Evolutionary conservation across 2,113 vertebrate genomes (phyloP).

Genomic region (Okapia johnstoni): DNA sequence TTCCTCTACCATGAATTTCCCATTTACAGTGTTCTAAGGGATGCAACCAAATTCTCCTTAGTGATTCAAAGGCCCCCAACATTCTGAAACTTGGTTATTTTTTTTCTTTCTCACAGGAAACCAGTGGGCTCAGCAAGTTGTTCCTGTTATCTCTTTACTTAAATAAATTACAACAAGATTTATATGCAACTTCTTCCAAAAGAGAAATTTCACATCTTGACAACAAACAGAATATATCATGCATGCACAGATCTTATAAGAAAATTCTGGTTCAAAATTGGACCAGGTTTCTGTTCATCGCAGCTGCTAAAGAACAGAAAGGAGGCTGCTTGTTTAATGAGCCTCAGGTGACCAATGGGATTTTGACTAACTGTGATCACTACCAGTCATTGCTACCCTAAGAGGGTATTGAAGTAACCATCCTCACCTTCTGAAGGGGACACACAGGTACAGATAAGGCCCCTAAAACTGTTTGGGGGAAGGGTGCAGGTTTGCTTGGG

Average conservation of each 20-base stretch:
- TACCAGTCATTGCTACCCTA: background rate
- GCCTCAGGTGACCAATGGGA: background rate
- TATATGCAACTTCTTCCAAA: background rate
- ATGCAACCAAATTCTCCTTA: background rate
- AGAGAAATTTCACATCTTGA: background rate
- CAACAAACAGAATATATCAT: background rate
- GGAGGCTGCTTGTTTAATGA: background rate
- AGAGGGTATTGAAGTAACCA: background rate
- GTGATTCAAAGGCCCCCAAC: background rate
- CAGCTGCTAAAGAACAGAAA: background rate
- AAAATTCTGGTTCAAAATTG: background rate
- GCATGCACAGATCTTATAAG: background rate
- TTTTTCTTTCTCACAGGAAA: background rate
- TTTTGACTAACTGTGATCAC: background rate
- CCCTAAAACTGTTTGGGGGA: background rate
- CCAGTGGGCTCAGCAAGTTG: background rate
- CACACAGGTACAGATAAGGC: background rate
- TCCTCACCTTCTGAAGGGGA: background rate
- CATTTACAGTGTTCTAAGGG: background rate
- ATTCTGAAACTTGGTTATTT: background rate
- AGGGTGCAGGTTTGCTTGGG: background rate
- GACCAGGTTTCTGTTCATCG: background rate
- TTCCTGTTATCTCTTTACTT: background rate
- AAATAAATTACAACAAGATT: background rate
- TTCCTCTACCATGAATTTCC: background rate